Evolutionary conservation across 2,888 invertebrate genomes (phyloP), one percentile per base, ranked within the genome.

Genomic region (Ceramica pisi): DNA sequence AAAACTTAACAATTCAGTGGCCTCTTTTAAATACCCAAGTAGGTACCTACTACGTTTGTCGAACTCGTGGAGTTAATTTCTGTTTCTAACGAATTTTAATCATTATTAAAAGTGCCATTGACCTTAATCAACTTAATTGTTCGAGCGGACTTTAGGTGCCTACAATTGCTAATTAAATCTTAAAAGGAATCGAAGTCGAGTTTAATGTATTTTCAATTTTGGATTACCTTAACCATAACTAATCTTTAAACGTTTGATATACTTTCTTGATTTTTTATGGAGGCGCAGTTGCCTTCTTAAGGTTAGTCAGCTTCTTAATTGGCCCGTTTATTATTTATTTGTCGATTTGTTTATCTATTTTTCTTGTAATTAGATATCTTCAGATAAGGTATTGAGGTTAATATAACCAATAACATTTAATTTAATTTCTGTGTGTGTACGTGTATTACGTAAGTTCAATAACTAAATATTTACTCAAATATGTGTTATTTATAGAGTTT

Each of bases 111-210:
- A 71, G 78, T 84, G 85, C 80, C 87, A 85, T 88, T 90, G 89
- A 89, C 90, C 88, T 87, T 88, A 90, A 90, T 85, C 79, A 85
- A 85, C 76, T 80, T 78, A 82, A 82, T 85, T 82, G 82, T 64
- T 76, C 67, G 67, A 60, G 61, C 70, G 61, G 66, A 76, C 69
- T 76, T 83, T 70, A 76, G 71, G 72, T 66, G n/a, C n/a, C n/a
- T n/a, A 83, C 77, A 67, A 71, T 75, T 66, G 70, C 66, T 75
- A 84, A 85, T 84, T 82, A 88, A 88, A 79, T 84, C 85, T 83
- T 84, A 85, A 83, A 82, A 74, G 86, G 84, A 88, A 85, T 86
- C 82, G 82, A 80, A 76, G 78, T 71, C 67, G 41, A 78, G 59
- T 74, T 71, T 6, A 85, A 89, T 89, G 89, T 82, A 85, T 83